Evolutionary conservation across 2,797 vertebrate species (phyloP), one percentile per base, ranked within the genome.

Genomic region (Emys orbicularis): DNA sequence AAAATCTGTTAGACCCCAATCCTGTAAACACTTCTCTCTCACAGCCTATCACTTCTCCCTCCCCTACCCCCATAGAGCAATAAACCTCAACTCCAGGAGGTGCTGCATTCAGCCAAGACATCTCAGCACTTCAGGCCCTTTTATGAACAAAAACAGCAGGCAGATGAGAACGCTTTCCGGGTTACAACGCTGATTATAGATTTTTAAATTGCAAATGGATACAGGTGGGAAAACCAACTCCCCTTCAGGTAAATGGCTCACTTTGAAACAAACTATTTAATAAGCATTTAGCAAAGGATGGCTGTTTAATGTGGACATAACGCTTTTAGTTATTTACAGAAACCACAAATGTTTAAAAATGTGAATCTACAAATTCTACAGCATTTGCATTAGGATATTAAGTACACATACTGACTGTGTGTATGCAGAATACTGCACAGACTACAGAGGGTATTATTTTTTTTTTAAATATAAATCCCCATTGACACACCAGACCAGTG

Each of bases 271-370:
- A 95, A 93, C 37, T 44, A 87, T 72, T 93, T 93, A 93, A 29
- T 82, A 86, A 87, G 86, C 80, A 83, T 61, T 87, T 57, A 88
- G 68, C 61, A 80, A 15, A 89, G 56, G 61, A 94, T 94, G 86
- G 76, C 50, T 95, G 18, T 37, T 23, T 72, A 72, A 23, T 41
- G 95, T n/a, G 61, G 84, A 93, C 88, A 95, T 87, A 91, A 91
- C 83, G 5, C 87, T 50, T 53, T 86, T 12, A 0, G 94, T 68
- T 94, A 92, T 90, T 97, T 97, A 92, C 88, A 97, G 92, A 95
- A 95, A 95, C 84, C 3, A 86, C 68, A 93, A 84, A 37, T 90
- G 92, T 92, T 97, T 95, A 57, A 92, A 96, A 94, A 96, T 86
- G 88, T 88, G 93, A 96, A 95, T 92, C 87, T 81, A 94, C 25